phyloP scores from a whole-genome alignment of 2,797 vertebrate genomes.

The Sciaenops ocellatus region DNA sequence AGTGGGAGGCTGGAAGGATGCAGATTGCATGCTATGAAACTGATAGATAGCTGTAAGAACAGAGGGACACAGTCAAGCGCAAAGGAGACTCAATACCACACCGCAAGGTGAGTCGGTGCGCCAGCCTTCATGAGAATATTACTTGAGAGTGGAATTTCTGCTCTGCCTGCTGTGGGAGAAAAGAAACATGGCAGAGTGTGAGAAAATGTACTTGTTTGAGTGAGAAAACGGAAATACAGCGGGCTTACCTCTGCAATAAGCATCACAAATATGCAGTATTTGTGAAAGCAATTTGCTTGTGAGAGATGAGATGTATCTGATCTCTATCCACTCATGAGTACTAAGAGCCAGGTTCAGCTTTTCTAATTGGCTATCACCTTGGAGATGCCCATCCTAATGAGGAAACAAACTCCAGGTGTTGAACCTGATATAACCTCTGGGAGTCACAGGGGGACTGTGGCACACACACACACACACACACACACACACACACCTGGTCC shows the following conservation, averaged over 20 bases:
- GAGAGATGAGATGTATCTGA: constrained; percentile 57
- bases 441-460: constrained; percentile 56
- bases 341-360: constrained; percentile 50
- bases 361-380: constrained; percentile 72
- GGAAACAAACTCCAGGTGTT: constrained; percentile 67
- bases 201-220: constrained; percentile 33
- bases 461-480: constrained; percentile 20
- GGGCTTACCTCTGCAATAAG: constrained; percentile 9
- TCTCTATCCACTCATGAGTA: constrained; percentile 46
- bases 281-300: constrained; percentile 53
- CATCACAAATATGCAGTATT: constrained; percentile 20
- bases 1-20: constrained; percentile 82
- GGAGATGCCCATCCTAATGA: constrained; percentile 70
- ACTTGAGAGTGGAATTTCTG: constrained; percentile 53
- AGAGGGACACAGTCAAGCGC: constrained; percentile 78
- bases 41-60: constrained; percentile 80
- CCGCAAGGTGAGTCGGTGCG: constrained; percentile 75
- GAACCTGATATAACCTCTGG: constrained; percentile 64
- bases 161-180: constrained; percentile 34
- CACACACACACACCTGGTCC: constrained; percentile 37
- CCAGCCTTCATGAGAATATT: constrained; percentile 66
- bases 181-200: constrained; percentile 28
- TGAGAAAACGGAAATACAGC: constrained; percentile 23
- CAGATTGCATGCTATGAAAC: constrained; percentile 84
- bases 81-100: constrained; percentile 75